Evolutionary conservation across 2,888 invertebrate genomes (phyloP).

Genomic region (Hedychridium roseum): DNA sequence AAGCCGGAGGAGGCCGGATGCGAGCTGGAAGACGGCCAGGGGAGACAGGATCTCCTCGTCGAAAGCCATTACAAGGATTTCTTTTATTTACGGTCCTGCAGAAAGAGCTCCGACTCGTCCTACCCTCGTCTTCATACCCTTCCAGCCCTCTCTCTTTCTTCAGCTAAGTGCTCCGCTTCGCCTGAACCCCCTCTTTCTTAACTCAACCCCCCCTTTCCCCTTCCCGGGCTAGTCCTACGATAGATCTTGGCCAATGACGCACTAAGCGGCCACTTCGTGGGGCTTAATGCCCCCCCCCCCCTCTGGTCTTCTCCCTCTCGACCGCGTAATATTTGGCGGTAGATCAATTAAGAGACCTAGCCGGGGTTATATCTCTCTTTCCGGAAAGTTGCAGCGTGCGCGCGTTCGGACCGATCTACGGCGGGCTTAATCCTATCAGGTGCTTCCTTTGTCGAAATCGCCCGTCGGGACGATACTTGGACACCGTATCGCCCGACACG

Average conservation of each 20-base stretch:
- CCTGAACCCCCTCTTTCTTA: too few relatives aligned
- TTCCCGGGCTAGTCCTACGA: conserved; percentile 42
- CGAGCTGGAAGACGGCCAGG: conserved; percentile 11
- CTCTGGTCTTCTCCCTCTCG: too few relatives aligned
- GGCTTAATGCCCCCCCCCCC: conserved; percentile 33
- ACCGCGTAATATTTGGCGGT: conserved; percentile 55
- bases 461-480: too few relatives aligned
- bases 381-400: too few relatives aligned
- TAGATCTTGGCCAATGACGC: conserved; percentile 54
- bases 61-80: conserved; percentile 62
- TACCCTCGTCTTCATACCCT: conserved; percentile 25
- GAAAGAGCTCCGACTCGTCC: conserved; percentile 34
- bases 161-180: conserved; percentile 28
- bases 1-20: conserved; percentile 10
- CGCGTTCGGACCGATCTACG: too few relatives aligned
- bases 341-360: conserved; percentile 62
- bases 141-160: not conserved
- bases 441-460: too few relatives aligned
- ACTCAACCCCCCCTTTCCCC: too few relatives aligned
- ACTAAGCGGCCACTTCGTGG: conserved; percentile 41
- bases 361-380: too few relatives aligned
- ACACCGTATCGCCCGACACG: too few relatives aligned
- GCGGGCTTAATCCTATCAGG: too few relatives aligned
- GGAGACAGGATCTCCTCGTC: conserved; percentile 43
- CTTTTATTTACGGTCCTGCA: conserved; percentile 62